Evolutionary conservation across 2,797 vertebrate genomes (phyloP).

Genomic region (Typhlichthys subterraneus): DNA sequence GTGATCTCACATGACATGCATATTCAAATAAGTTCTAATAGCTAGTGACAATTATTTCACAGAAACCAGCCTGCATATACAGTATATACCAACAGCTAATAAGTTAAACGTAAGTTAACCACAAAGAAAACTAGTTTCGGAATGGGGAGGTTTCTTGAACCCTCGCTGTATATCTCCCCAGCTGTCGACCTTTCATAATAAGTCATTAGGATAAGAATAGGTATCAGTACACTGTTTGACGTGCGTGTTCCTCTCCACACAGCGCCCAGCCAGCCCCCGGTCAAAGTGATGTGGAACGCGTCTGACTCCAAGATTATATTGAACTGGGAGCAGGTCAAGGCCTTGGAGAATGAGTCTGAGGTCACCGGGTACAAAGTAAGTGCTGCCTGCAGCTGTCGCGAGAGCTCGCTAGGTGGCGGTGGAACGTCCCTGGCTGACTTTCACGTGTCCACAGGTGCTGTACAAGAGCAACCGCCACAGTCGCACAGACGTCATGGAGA

Average conservation of each 20-base stretch:
- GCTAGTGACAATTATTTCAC: too few relatives aligned
- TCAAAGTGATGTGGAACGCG: constrained; percentile 95
- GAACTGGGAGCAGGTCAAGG: constrained; percentile 98
- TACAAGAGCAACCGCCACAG: constrained; percentile 92
- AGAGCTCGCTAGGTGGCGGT: constrained; percentile 25
- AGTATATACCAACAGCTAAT: too few relatives aligned
- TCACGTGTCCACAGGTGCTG: constrained; percentile 79
- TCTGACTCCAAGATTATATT: constrained; percentile 95
- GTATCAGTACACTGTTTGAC: constrained; percentile 8
- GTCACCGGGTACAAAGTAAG: constrained; percentile 97
- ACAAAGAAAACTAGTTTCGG: too few relatives aligned
- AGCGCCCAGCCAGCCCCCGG: constrained; percentile 94
- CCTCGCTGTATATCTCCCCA: too few relatives aligned
- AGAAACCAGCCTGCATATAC: too few relatives aligned
- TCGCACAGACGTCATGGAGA: constrained; percentile 89
- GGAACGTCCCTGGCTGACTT: not conserved
- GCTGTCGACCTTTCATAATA: too few relatives aligned
- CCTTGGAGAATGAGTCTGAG: constrained; percentile 96
- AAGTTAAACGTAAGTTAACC: too few relatives aligned
- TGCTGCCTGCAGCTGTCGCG: constrained; percentile 20
- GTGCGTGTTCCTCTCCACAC: constrained; percentile 27
- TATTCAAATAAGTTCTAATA: too few relatives aligned
- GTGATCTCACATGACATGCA: too few relatives aligned
- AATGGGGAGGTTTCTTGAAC: too few relatives aligned
- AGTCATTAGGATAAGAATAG: too few relatives aligned